Base-by-base conservation (phyloP, 2,888 invertebrate genomes). In the Maniola hyperantus region DNA sequence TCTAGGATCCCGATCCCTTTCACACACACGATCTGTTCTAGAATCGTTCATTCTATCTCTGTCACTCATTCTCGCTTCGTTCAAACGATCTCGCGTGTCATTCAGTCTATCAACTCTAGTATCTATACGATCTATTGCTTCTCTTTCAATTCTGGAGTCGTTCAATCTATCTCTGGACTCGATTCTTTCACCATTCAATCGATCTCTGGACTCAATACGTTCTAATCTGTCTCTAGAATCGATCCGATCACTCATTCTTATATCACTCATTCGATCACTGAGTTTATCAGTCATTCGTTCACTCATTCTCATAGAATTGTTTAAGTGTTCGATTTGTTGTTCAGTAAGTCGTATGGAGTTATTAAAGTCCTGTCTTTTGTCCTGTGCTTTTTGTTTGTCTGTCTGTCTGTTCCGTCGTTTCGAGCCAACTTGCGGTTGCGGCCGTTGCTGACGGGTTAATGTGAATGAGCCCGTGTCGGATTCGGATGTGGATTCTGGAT, bases 391-490 rank as follows among this genome's bases (percentile, higher is more conserved):
- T 65, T 87, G 87, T 77, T 88, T 89, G 33, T 88, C 87, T 1
- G 75, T 66, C 54, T 85, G 83, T 63, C 89, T 71, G 0, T 88
- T 88, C 15, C 91, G 77, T 1, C 92, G 79, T 70, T 91, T 92
- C 6, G 89, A 88, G 0, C 89, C 87, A 1, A 85, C 84, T 71
- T 91, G 91, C 0, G 91, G 90, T 62, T 91, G 91, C 0, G 89
- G 91, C 6, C 91, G 83, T 71, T 89, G 92, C 60, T 89, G 89
- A 8, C 92, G 80, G 1, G 91, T 89, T 0, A 91, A 75, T 0
- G 91, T 91, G 76, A 92, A 91, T 0, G 92, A 89, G 0, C 91
- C 90, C 0, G 88, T 88, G 77, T 92, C 92, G 0, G 92, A 91
- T 68, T 92, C 92, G 0, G 93, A 93, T 0, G 92, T 92, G 0